These are phyloP conservation scores for Taxidea taxus DNA, from an alignment of 2,113 vertebrate species.

Conservation along the genomic window DNA sequence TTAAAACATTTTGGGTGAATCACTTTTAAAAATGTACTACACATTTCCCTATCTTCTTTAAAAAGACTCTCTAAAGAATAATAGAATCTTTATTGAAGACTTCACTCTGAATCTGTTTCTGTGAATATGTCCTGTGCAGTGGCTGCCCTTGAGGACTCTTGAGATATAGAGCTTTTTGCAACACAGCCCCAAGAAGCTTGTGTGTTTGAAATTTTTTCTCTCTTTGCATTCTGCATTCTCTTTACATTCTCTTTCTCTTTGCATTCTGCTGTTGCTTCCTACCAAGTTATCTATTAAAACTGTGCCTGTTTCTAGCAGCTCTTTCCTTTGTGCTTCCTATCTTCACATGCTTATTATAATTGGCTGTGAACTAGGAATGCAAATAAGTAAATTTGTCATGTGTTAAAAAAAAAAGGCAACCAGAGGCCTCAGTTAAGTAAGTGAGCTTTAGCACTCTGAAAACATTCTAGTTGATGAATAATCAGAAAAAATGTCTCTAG, in stretches of 20 bases:
- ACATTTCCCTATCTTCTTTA: neutral
- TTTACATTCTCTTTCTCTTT: too few relatives aligned
- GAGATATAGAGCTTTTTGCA: neutral
- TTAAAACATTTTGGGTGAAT: constrained; percentile 34
- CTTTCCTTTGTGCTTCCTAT: neutral
- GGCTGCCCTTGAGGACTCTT: neutral
- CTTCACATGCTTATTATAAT: neutral
- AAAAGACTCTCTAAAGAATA: neutral
- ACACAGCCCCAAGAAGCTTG: neutral
- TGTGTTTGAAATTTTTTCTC: neutral
- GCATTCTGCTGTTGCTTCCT: neutral
- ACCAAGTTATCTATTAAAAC: constrained; percentile 15
- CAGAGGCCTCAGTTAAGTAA: neutral
- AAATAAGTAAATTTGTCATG: neutral
- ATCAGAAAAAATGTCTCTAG: neutral
- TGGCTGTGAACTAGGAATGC: constrained; percentile 33
- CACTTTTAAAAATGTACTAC: neutral
- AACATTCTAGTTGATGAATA: constrained; percentile 8
- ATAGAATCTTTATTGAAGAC: neutral
- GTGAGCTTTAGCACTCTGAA: neutral
- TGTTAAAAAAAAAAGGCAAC: neutral
- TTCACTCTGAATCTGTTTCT: neutral
- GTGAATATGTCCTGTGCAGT: neutral
- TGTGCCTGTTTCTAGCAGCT: neutral
- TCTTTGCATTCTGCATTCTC: too few relatives aligned